Base-by-base conservation (phyloP, 2,797 vertebrate species). In the Myiotriccus ornatus region DNA sequence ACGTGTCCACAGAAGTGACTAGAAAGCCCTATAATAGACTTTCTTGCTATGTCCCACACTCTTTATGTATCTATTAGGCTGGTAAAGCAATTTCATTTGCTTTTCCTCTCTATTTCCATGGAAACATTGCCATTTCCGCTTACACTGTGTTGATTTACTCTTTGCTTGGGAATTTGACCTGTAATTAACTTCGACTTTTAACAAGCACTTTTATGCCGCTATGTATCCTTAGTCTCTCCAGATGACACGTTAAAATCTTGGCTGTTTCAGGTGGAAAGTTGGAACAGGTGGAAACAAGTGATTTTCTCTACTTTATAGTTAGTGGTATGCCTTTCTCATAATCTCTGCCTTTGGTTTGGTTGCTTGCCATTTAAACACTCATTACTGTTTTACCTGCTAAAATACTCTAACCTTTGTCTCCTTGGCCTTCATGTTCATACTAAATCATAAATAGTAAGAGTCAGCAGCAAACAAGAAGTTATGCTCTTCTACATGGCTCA, bases 371-470 rank as follows among this genome's bases (percentile, higher is more conserved):
- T 85, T 76, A 71, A 87, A 73, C 19, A 37, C 7, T 3, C 20
- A n/a, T 57, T 75, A 59, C 44, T 69, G 32, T 57, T 87, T n/a
- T 64, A 22, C 19, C 23, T 53, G 27, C 43, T 91, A 34, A 79
- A 68, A 76, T 60, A 17, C n/a, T 55, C 28, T 62, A 75, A 60
- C 19, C 1, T 81, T 55, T 87, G n/a, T 49, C 35, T 84, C 30
- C 27, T 68, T 3, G 0, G 28, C 47, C 14, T 50, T 80, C 22
- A 52, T 62, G 34, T 43, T 80, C 0, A 1, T 52, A 10, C 10
- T 47, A 46, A 84, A 56, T 53, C 16, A 41, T 24, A 84, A 94
- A 59, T 9, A 46, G 7, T 28, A 25, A 76, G 16, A 32, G 4
- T 69, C 12, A 70, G 25, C 20, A 44, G 15, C 69, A 60, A 70